Evolutionary conservation across 2,888 invertebrate genomes (phyloP), one percentile per base, ranked within the genome.

Genomic region (Pomacea canaliculata): DNA sequence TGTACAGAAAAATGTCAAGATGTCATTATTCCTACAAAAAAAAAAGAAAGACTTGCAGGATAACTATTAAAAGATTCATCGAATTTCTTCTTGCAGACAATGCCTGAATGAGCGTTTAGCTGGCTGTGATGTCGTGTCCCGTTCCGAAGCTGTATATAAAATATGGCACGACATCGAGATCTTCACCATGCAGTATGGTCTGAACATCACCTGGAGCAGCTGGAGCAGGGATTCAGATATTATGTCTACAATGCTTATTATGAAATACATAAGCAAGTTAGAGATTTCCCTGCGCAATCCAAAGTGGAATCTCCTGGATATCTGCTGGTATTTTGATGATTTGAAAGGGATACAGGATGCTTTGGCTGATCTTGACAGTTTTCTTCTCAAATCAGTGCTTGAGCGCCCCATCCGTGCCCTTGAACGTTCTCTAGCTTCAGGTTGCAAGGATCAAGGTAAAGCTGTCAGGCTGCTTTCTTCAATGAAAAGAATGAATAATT

Each of bases 291-390:
- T 73, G 10, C n/a, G 13, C n/a, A 12, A 8, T 9, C 67, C 67
- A 0, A 12, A 59, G 19, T 73, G 67, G 67, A 66, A 73, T 59
- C 56, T 73, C n/a, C n/a, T 73, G 73, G 46, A 51, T 7, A 56
- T 73, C 46, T 73, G 73, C 73, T 73, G 73, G 73, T 27, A 59
- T 46, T 46, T 73, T 37, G 12, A 67, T 46, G 73, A 73, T 46
- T 23, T 67, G 13, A 7, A 13, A 49, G 5, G 16, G 7, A 23
- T 10, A 19, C 10, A 1, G 3, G 9, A 12, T 12, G 10, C n/a
- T 51, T 3, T 60, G 9, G 51, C 2, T 56, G 16, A 56, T 56
- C 56, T 19, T 7, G 46, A 27, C 13, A 66, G 37, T 37, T 4
- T 10, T 10, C 56, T 73, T 23, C n/a, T n/a, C 59, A 46, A 13